Evolutionary conservation across 1,140 invertebrate species (phyloP).

Genomic region (Trichonephila inaurata): DNA sequence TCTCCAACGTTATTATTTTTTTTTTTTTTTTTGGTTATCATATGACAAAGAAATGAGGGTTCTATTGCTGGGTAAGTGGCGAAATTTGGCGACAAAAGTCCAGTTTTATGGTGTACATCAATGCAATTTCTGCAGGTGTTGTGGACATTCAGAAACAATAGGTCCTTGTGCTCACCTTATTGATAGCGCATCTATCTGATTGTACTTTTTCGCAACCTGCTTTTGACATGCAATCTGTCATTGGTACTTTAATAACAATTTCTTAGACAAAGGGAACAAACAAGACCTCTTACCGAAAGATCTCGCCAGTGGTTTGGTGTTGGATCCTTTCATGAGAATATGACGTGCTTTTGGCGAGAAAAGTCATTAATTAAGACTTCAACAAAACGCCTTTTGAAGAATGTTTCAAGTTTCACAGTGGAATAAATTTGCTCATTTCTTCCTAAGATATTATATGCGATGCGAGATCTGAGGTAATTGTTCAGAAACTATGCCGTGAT

Average conservation of each 20-base stretch:
- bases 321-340: no score
- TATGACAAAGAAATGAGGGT: no score
- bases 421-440: constrained; percentile 14
- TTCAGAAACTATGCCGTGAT: no score
- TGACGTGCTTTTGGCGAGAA: no score
- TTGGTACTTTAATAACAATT: neutral
- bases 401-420: neutral
- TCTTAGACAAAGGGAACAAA: neutral
- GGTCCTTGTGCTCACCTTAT: constrained; percentile 14
- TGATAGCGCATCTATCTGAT: neutral
- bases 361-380: constrained; percentile 21
- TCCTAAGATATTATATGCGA: no score
- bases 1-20: no score
- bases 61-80: neutral
- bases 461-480: no score
- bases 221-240: constrained; percentile 8
- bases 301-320: no score
- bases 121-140: neutral
- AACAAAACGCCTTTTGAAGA: constrained; percentile 4
- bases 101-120: neutral
- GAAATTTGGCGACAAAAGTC: neutral
- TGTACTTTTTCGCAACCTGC: constrained; percentile 8
- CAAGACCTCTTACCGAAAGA: no score
- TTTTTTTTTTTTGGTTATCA: no score
- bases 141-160: neutral